These are phyloP conservation scores for Lophura nycthemera DNA, from an alignment of 2,113 vertebrate genomes.

Conservation along the genomic window DNA sequence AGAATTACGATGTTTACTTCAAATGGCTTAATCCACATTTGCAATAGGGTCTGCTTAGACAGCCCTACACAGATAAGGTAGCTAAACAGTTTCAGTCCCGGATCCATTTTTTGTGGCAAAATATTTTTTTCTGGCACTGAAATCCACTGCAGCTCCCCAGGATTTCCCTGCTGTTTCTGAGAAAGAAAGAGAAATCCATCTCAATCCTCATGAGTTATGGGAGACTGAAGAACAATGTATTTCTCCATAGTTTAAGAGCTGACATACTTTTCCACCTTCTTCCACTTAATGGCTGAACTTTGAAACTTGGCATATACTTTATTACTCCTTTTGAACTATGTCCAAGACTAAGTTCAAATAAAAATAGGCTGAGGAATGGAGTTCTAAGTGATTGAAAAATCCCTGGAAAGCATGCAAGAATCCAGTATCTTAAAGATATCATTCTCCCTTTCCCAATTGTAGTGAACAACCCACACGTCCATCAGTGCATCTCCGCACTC, in stretches of 20 bases:
- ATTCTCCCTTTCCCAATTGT: neutral
- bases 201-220: slow-evolving; percentile 9
- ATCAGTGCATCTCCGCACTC: neutral
- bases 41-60: neutral
- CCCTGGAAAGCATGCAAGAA: fast-evolving
- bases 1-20: slow-evolving; percentile 11
- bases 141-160: neutral
- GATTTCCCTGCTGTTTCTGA: neutral
- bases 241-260: slow-evolving; percentile 1
- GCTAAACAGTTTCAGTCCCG: neutral
- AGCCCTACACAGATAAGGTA: neutral
- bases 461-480: neutral
- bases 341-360: slow-evolving; percentile 47
- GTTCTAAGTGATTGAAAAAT: neutral
- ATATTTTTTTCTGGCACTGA: neutral
- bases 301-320: slow-evolving; percentile 16
- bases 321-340: neutral
- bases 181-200: slow-evolving; percentile 35
- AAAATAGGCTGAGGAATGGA: slow-evolving; percentile 28
- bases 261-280: slow-evolving; percentile 36
- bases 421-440: neutral
- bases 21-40: neutral
- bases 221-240: slow-evolving; percentile 29
- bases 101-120: neutral
- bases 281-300: slow-evolving; percentile 46